Evolutionary conservation across 2,888 invertebrate genomes (phyloP), one percentile per base, ranked within the genome.

Genomic region (Aproaerema taeniolella): DNA sequence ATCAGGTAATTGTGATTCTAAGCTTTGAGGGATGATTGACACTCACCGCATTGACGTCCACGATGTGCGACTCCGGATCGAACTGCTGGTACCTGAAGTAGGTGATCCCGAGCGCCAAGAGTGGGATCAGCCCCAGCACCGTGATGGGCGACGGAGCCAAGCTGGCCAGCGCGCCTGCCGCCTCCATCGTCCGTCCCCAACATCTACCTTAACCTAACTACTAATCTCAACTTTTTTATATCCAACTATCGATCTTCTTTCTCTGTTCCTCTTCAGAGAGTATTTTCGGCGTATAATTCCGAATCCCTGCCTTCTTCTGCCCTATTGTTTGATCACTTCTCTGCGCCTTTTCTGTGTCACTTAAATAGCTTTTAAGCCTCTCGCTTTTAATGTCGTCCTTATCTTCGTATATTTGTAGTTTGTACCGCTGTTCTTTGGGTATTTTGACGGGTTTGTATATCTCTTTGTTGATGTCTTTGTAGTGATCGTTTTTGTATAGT

Each of bases 21-120:
- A n/a, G n/a, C n/a, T n/a, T n/a, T n/a, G n/a, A n/a, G n/a, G n/a
- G n/a, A n/a, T n/a, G n/a, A n/a, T n/a, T n/a, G n/a, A n/a, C n/a
- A 5, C 89, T 90, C 82, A 95, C 94, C 85, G 90, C 83, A 73
- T 88, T 87, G 44, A 91, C 89, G 69, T 95, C 92, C 53, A 89
- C 87, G 41, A 93, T 90, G 67, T 91, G 92, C 16, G 92, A 91
- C 77, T 96, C 96, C 45, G 95, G 95, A 80, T 96, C 96, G 60
- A 91, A 88, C 62, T 90, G 90, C 70, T 92, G 90, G 85, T 95
- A 95, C 63, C 92, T 90, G 88, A 93, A 92, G 72, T 92, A 92
- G 57, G 94, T 91, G 71, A 95, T 87, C 58, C 94, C 94, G 55
- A 94, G 91, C 48, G 94, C 93, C 70, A 95, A 88, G 56, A 95